phyloP scores from a whole-genome alignment of 2,888 invertebrate species.

The Chymomyza caudatula region DNA sequence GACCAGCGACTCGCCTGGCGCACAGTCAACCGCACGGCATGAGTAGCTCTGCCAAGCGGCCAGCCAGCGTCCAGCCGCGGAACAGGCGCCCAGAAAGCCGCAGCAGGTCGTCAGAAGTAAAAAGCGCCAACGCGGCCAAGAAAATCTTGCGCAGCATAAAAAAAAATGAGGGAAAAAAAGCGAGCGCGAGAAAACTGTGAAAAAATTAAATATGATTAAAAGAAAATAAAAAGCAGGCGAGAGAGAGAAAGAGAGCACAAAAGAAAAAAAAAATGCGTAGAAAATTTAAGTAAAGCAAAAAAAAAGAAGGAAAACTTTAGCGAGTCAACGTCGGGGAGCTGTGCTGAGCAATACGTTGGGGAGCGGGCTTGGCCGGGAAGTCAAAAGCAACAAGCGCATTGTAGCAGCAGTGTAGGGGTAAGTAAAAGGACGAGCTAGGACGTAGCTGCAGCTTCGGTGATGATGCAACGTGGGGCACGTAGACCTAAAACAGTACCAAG shows the following conservation, averaged over 20 bases:
- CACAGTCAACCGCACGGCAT: not conserved
- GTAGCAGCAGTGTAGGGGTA: constrained; percentile 29
- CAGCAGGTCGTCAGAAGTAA: constrained; percentile 34
- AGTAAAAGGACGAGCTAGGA: not conserved
- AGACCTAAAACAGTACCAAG: constrained; percentile 9
- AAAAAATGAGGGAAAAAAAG: constrained; percentile 38
- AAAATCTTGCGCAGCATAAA: constrained; percentile 34
- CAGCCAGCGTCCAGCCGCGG: constrained; percentile 61
- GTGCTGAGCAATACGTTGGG: constrained; percentile 37
- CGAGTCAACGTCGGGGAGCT: constrained; percentile 18
- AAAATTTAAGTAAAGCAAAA: constrained; percentile 49
- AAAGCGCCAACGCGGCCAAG: constrained; percentile 26
- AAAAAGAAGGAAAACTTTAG: constrained; percentile 33
- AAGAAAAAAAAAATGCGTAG: constrained; percentile 14
- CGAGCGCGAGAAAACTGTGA: constrained; percentile 56
- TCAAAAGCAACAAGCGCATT: constrained; percentile 60
- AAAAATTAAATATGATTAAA: constrained; percentile 69
- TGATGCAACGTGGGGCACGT: constrained; percentile 62
- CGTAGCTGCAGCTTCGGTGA: constrained; percentile 3
- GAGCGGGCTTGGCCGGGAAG: constrained; percentile 30
- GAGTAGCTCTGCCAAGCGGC: constrained; percentile 36
- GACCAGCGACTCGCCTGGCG: constrained; percentile 39
- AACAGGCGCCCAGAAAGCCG: constrained; percentile 63
- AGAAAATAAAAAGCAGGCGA: constrained; percentile 55
- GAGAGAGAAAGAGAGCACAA: constrained; percentile 4